These are phyloP conservation scores for Spodoptera littoralis DNA, from an alignment of 2,888 invertebrate genomes.

Conservation along the genomic window DNA sequence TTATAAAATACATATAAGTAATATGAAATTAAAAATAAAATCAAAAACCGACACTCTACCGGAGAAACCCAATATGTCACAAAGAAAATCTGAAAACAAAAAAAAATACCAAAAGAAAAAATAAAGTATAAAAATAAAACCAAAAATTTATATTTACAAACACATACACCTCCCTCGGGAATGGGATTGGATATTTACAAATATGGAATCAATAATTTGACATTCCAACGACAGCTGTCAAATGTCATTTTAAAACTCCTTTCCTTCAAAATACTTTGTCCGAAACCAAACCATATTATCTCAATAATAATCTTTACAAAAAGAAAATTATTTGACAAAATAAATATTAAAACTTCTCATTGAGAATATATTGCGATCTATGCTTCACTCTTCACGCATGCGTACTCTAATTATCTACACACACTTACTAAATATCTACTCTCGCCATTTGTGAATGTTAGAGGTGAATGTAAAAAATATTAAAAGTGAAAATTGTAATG, in stretches of 20 bases:
- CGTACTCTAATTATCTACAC: slow-evolving; percentile 43
- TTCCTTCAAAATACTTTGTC: no score
- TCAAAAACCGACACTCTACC: slow-evolving; percentile 82
- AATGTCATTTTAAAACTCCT: no score
- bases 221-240: no score
- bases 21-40: slow-evolving; percentile 61
- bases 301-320: not conserved
- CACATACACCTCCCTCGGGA: slow-evolving; percentile 43
- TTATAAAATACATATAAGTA: slow-evolving; percentile 42
- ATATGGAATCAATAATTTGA: not conserved
- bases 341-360: no score
- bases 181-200: slow-evolving; percentile 43
- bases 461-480: slow-evolving; percentile 19
- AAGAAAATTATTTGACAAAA: no score
- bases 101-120: slow-evolving; percentile 64
- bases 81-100: slow-evolving; percentile 80
- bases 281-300: no score
- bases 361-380: slow-evolving; percentile 1
- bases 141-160: slow-evolving; percentile 38
- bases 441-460: not conserved
- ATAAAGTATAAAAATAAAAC: slow-evolving; percentile 56
- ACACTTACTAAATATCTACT: slow-evolving; percentile 35
- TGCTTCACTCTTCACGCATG: slow-evolving; percentile 17
- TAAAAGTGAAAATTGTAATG: no score
- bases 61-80: slow-evolving; percentile 83